Evolutionary conservation across 2,888 invertebrate species (phyloP).

Genomic region (Ceriagrion tenellum): DNA sequence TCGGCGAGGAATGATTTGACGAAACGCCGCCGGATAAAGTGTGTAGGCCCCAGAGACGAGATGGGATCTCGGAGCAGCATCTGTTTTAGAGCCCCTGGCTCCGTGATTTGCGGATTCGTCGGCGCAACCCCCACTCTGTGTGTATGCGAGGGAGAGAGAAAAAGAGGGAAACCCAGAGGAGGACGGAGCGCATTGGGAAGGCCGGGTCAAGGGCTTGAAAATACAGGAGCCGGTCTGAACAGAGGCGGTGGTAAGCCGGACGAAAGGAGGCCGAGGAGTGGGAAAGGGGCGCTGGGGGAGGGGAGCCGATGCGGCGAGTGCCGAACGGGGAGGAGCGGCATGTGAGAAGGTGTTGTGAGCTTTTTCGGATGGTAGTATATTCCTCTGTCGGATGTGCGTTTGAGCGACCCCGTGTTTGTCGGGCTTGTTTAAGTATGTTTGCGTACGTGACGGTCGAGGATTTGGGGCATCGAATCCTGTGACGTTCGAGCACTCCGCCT

Average conservation of each 20-base stretch:
- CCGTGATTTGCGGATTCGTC: not conserved
- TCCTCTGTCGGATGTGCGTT: conserved; percentile 20
- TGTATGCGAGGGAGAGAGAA: no score
- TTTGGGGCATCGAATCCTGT: conserved; percentile 31
- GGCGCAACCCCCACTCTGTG: not conserved
- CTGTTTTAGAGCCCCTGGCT: not conserved
- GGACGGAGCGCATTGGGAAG: not conserved
- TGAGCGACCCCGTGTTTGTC: conserved; percentile 2
- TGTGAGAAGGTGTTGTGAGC: not conserved
- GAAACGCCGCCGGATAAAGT: not conserved
- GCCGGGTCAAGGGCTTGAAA: not conserved
- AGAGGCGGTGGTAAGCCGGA: not conserved
- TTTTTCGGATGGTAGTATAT: conserved; percentile 39
- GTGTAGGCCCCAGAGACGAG: not conserved
- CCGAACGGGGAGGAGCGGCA: not conserved
- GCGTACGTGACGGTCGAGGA: conserved; percentile 3
- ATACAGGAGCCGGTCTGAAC: not conserved
- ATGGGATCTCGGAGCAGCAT: not conserved
- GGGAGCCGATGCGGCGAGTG: not conserved
- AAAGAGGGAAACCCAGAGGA: not conserved
- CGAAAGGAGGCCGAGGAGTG: no score
- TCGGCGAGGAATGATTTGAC: not conserved
- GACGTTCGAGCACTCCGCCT: not conserved
- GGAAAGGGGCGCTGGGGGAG: not conserved
- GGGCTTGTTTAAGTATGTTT: conserved; percentile 36